Percentiles rank a stretch among this genome's conserved stretches.
Conservation (phyloP, 2,888 invertebrate genomes). For the Kuschelorhynchus macadamiae region DNA sequence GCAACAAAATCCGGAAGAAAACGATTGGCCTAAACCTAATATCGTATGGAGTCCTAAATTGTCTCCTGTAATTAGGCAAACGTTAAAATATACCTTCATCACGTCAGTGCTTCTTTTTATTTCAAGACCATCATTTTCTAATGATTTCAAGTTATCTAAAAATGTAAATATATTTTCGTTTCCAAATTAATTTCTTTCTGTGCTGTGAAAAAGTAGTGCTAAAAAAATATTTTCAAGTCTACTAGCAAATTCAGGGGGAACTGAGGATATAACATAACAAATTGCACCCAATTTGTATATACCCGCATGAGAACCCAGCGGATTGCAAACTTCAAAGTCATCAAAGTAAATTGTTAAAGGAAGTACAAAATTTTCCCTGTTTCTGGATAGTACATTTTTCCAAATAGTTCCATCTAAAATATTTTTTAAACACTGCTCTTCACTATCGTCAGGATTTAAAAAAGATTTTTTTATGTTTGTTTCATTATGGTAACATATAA, state of each 20-base stretch:
- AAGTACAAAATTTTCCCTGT: not conserved
- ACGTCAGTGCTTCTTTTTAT: no score
- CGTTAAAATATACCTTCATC: slow-evolving; percentile 43
- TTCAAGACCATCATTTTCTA: no score
- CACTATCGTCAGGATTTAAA: not conserved
- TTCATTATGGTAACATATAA: slow-evolving; percentile 15
- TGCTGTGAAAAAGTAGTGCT: slow-evolving; percentile 35
- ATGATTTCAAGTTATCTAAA: no score
- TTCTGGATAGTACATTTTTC: not conserved
- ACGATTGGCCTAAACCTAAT: slow-evolving; percentile 52
- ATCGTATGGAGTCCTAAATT: slow-evolving; percentile 54
- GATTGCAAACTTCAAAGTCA: slow-evolving; percentile 14
- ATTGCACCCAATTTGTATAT: not conserved
- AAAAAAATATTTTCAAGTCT: slow-evolving; percentile 34
- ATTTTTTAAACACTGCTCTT: no score
- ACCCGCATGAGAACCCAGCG: not conserved
- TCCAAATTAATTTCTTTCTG: slow-evolving; percentile 37
- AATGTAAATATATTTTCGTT: no score
- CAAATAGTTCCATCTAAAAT: no score
- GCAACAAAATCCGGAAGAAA: slow-evolving; percentile 48
- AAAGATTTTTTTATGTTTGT: slow-evolving; percentile 10
- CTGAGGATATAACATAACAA: not conserved
- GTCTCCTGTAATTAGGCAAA: no score
- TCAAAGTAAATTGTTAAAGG: slow-evolving; percentile 5
- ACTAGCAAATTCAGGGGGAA: slow-evolving; percentile 30